A percentile compares a stretch with the other conserved stretches of the same genome.
Conservation (phyloP, 2,888 invertebrate genomes). For the Carpatolechia fugitivella region DNA sequence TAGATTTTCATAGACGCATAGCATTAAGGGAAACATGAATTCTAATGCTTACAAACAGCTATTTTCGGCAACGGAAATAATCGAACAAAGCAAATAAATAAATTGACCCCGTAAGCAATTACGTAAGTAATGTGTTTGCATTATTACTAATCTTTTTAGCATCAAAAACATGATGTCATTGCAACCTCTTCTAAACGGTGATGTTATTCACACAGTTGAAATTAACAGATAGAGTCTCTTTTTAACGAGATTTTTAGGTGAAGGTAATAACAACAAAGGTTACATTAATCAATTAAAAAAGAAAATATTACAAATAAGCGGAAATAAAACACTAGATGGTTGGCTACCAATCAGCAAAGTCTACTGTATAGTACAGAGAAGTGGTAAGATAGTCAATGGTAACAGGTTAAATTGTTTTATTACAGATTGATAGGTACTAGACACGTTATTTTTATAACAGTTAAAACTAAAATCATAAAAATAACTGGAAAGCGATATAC, state of each 20-base stretch:
- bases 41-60: background rate
- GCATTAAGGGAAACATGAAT: background rate
- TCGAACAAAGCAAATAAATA: slow-evolving; percentile 1
- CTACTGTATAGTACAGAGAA: no score
- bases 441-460: background rate
- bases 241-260: slow-evolving; percentile 4
- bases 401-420: background rate
- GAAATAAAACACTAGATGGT: no score
- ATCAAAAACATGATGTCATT: slow-evolving; percentile 60
- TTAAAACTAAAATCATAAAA: background rate
- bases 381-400: no score
- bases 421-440: background rate
- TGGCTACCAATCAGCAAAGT: no score
- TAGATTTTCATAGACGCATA: background rate
- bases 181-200: background rate
- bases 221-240: background rate
- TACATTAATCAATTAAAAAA: background rate
- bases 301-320: background rate
- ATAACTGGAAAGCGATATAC: slow-evolving; percentile 17
- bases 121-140: slow-evolving; percentile 51
- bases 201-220: background rate
- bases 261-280: background rate
- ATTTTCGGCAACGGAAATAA: slow-evolving; percentile 4
- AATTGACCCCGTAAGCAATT: slow-evolving; percentile 38
- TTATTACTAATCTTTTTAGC: slow-evolving; percentile 67